phyloP scores from a whole-genome alignment of 2,797 vertebrate genomes.

The Semaprochilodus insignis region DNA sequence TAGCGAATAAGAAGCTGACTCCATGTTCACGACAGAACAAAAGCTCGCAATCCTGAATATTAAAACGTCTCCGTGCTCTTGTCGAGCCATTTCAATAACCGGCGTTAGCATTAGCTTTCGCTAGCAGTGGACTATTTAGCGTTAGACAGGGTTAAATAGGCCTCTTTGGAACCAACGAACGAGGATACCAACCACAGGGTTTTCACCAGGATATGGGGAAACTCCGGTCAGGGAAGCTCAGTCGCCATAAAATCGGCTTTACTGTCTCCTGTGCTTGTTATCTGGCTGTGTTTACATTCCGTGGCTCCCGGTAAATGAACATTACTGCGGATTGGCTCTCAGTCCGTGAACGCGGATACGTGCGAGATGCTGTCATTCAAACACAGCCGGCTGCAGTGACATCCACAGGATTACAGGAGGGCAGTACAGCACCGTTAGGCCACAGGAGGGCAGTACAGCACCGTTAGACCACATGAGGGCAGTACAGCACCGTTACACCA shows the following conservation, averaged over 20 bases:
- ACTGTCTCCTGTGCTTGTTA: background rate
- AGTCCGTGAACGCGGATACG: background rate
- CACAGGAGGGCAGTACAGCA: background rate
- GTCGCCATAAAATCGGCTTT: no score
- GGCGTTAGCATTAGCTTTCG: constrained; percentile 14
- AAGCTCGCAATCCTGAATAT: no score
- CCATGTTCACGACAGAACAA: no score
- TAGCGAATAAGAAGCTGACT: no score
- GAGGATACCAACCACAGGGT: background rate
- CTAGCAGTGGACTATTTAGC: background rate
- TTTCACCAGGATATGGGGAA: background rate
- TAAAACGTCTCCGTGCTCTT: no score
- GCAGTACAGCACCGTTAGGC: background rate
- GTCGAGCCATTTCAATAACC: background rate
- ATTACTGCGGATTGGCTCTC: no score
- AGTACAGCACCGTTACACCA: no score
- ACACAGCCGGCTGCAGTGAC: background rate
- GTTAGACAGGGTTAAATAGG: background rate
- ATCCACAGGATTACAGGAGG: background rate
- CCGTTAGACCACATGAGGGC: background rate
- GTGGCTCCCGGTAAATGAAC: background rate
- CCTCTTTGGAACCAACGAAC: background rate
- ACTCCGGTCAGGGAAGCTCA: background rate
- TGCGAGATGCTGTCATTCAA: background rate
- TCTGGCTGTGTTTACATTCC: background rate